These are phyloP conservation scores for Drosophila subquinaria DNA, from an alignment of 2,888 invertebrate genomes.

Conservation along the genomic window DNA sequence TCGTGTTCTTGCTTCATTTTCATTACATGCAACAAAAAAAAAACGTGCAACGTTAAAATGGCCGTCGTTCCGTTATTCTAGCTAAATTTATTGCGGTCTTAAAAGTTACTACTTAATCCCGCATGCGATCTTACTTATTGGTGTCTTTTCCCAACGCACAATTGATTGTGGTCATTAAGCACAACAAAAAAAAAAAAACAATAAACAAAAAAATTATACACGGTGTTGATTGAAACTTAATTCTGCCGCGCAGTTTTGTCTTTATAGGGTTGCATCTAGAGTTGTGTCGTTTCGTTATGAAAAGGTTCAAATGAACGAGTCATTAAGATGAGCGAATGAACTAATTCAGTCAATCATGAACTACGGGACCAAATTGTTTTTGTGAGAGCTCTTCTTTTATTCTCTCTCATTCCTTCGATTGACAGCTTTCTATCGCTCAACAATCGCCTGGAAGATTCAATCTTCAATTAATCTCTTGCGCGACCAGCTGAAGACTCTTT, in stretches of 20 bases:
- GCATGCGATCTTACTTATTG: background rate
- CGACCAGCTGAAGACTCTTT: no score
- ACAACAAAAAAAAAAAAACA: background rate
- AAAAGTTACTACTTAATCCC: no score
- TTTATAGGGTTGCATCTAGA: background rate
- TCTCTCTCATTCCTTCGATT: no score
- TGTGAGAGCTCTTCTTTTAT: no score
- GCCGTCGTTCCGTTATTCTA: background rate
- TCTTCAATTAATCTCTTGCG: no score
- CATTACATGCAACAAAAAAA: background rate
- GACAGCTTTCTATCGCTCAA: no score
- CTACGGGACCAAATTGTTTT: no score
- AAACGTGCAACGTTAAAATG: slow-evolving; percentile 1
- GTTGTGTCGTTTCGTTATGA: no score
- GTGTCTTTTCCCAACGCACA: background rate
- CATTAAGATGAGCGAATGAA: no score
- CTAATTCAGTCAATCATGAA: no score
- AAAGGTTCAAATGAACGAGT: no score
- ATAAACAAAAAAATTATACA: background rate
- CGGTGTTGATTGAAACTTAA: background rate
- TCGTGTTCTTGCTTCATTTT: background rate
- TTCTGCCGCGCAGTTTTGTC: background rate
- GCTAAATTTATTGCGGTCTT: background rate
- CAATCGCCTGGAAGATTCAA: no score
- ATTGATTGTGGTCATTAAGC: background rate